These are phyloP conservation scores for Mobula birostris DNA, from an alignment of 2,113 vertebrate genomes.

Conservation along the genomic window DNA sequence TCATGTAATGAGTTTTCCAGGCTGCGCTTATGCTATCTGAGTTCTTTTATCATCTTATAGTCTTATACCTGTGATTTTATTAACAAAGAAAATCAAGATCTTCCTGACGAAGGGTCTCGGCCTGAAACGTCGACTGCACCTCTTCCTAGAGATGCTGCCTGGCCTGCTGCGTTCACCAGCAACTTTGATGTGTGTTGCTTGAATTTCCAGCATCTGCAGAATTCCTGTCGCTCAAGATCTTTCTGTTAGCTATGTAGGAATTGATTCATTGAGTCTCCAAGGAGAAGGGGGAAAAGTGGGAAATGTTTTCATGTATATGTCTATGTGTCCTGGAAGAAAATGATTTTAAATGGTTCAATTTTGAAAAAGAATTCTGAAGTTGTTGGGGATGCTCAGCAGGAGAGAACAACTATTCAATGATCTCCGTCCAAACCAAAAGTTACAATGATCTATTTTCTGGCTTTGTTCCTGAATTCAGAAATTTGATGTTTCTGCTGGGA, in stretches of 20 bases:
- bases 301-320: too few species aligned
- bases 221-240: too few species aligned
- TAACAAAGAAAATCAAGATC: too few species aligned
- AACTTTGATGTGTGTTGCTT: too few species aligned
- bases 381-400: neutral
- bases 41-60: too few species aligned
- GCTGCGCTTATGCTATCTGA: neutral
- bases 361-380: neutral
- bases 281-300: neutral
- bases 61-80: neutral
- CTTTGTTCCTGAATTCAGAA: too few species aligned
- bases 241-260: neutral
- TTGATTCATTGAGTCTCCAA: neutral
- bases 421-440: neutral
- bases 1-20: neutral
- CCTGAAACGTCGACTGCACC: too few species aligned
- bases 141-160: too few species aligned
- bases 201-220: too few species aligned
- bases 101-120: too few species aligned
- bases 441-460: neutral
- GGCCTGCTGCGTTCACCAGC: too few species aligned
- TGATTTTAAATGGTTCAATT: neutral
- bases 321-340: neutral
- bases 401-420: neutral
- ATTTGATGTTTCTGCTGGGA: neutral